phyloP scores from a whole-genome alignment of 1,140 invertebrate genomes.

The Drosophila jambulina region DNA sequence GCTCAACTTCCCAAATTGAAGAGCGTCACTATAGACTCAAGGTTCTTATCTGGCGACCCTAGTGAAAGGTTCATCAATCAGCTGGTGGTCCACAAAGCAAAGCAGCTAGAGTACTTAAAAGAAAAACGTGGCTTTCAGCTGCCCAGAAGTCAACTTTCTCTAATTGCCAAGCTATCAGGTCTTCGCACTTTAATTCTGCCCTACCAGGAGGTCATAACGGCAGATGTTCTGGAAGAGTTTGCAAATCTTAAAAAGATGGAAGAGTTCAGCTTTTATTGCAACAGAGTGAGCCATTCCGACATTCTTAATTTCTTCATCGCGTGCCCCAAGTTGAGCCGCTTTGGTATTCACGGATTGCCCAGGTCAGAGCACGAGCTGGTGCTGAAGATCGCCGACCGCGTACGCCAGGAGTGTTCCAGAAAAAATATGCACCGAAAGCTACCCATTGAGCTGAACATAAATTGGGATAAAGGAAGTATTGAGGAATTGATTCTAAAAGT shows the following conservation, averaged over 20 bases:
- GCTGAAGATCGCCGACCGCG: slow-evolving; percentile 12
- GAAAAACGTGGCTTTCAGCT: slow-evolving; percentile 3
- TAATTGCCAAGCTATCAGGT: slow-evolving; percentile 13
- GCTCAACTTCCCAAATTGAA: slow-evolving; percentile 47
- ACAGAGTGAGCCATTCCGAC: not conserved
- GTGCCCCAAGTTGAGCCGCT: slow-evolving; percentile 28
- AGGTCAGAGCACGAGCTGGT: slow-evolving; percentile 19
- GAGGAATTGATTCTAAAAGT: not conserved
- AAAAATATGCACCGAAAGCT: slow-evolving; percentile 17
- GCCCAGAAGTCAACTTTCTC: not conserved
- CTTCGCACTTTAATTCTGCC: slow-evolving; percentile 30
- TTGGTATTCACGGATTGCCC: slow-evolving; percentile 16
- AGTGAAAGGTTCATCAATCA: slow-evolving; percentile 7
- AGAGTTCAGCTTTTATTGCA: slow-evolving; percentile 18
- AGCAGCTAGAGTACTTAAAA: slow-evolving; percentile 41
- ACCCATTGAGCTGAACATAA: slow-evolving; percentile 25
- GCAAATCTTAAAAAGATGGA: slow-evolving; percentile 16
- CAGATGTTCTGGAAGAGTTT: slow-evolving; percentile 9
- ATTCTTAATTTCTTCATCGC: slow-evolving; percentile 26
- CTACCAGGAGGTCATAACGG: not conserved
- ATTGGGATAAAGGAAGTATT: not conserved
- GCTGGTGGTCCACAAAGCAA: slow-evolving; percentile 25
- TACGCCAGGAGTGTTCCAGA: slow-evolving; percentile 18
- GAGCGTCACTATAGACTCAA: slow-evolving; percentile 6
- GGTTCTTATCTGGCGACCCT: not conserved